Base-by-base conservation (phyloP, 2,797 vertebrate species). In the Pangasius sanitwongsei region DNA sequence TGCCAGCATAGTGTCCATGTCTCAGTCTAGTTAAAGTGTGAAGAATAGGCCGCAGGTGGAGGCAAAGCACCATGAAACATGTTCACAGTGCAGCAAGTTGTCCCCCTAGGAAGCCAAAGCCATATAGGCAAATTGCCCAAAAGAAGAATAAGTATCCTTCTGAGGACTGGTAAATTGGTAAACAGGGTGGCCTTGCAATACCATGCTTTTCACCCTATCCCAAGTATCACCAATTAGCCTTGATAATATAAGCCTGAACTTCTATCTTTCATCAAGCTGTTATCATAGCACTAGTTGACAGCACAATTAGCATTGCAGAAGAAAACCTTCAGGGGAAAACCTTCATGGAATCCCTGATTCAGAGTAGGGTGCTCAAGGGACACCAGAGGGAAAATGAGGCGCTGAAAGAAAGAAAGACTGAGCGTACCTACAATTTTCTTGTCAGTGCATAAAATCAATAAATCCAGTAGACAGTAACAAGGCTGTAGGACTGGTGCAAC, bases 371-470 rank as follows among this genome's bases (percentile, higher is more conserved):
- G 34, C 81, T 63, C 34, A n/a, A 41, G 59, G 37, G 41, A 65
- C 23, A 48, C 59, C 81, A 65, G 81, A n/a, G 59, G 15, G 41
- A 65, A 44, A 61, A 61, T 25, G 23, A 82, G 57, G 20, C 57
- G 61, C 12, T 44, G 12, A 44, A 44, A 83, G 57, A 63, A 28
- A 4, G 20, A 83, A 8, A 11, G 81, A 12, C 12, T 44, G 13
- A 83, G 44, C 4, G 16, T n/a, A 28, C 37, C 37, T 83, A 9
- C 31, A 61, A 6, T 61, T 44, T 83, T 83, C 59, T 25, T 83
- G 59, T 65, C 25, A 2, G 37, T 44, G 25, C 81, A 83, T 63
- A 83, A 63, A 63, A 63, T n/a, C 81, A 44, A 83, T 83, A 83
- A 83, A 65, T 65, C 81, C 65, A 8, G 59, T 18, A 63, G 59